Percentiles rank a stretch among this genome's conserved stretches.
These are phyloP conservation scores for Eupithecia insigniata DNA, from an alignment of 2,888 invertebrate species.

Conservation along the genomic window DNA sequence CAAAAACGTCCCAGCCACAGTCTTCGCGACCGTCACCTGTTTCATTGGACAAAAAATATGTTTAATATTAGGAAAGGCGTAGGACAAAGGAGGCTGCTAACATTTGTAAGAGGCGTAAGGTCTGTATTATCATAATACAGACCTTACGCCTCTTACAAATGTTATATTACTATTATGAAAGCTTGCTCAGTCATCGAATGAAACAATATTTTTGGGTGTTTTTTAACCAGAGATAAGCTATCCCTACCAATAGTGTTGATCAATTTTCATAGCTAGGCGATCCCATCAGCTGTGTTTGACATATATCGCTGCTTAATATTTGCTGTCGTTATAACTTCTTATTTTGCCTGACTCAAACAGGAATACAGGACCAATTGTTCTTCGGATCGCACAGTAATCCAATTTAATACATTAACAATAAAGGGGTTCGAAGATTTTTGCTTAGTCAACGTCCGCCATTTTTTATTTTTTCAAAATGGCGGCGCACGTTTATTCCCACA, in stretches of 20 bases:
- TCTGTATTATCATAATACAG: too few species aligned
- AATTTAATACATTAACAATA: not conserved
- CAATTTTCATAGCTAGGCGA: not conserved
- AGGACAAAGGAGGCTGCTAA: too few species aligned
- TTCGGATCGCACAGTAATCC: not conserved
- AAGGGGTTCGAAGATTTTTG: too few species aligned
- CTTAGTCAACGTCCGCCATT: too few species aligned
- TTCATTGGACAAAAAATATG: not conserved
- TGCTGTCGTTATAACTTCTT: not conserved
- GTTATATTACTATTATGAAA: too few species aligned
- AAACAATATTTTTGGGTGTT: not conserved
- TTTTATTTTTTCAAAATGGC: too few species aligned
- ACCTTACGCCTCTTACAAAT: too few species aligned
- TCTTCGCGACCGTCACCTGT: constrained; percentile 86
- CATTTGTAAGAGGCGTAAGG: too few species aligned
- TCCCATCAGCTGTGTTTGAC: not conserved
- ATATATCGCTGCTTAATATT: not conserved
- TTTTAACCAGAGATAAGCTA: not conserved
- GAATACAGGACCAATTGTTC: too few species aligned
- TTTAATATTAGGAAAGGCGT: not conserved
- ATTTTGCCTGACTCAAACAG: too few species aligned
- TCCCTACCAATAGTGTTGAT: not conserved
- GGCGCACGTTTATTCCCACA: too few species aligned
- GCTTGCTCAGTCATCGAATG: not conserved
- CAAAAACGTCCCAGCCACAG: constrained; percentile 95